Conservation (phyloP, 1,140 invertebrate species). For the Zaprionus kolodkinae region DNA sequence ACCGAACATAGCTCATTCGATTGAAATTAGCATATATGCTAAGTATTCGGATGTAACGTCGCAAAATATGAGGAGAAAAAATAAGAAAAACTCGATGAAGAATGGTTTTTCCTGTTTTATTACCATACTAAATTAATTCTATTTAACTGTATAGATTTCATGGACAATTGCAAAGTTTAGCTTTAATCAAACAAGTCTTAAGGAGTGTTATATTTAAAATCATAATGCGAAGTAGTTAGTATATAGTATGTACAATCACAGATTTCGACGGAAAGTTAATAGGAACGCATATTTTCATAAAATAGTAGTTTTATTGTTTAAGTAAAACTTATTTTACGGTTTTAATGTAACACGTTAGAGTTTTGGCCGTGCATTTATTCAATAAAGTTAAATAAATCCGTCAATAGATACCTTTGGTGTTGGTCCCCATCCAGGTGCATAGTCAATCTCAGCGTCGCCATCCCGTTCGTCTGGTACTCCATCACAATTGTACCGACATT, state of each 20-base stretch:
- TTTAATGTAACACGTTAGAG: background rate
- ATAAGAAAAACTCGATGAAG: background rate
- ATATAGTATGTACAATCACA: too few relatives aligned
- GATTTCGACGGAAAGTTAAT: constrained; percentile 57
- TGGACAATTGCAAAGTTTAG: background rate
- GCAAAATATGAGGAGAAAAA: background rate
- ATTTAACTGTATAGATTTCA: too few relatives aligned
- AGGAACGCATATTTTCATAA: constrained; percentile 67
- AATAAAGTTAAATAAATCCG: background rate
- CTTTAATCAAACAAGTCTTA: too few relatives aligned
- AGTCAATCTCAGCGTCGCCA: constrained; percentile 63
- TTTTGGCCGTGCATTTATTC: background rate
- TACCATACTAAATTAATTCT: too few relatives aligned
- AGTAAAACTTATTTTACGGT: constrained; percentile 10
- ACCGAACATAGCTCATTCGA: constrained; percentile 33
- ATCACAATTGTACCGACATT: too few relatives aligned
- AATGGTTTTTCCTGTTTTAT: background rate
- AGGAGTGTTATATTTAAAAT: too few relatives aligned
- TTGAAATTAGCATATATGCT: constrained; percentile 28
- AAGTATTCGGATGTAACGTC: constrained; percentile 26
- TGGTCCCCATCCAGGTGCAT: constrained; percentile 26
- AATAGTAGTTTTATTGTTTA: constrained; percentile 33
- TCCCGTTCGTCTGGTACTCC: constrained; percentile 45
- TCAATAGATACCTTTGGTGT: too few relatives aligned
- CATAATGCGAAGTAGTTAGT: too few relatives aligned